Evolutionary conservation across 2,113 vertebrate species (phyloP).

Genomic region (Gymnocephalus cernua): DNA sequence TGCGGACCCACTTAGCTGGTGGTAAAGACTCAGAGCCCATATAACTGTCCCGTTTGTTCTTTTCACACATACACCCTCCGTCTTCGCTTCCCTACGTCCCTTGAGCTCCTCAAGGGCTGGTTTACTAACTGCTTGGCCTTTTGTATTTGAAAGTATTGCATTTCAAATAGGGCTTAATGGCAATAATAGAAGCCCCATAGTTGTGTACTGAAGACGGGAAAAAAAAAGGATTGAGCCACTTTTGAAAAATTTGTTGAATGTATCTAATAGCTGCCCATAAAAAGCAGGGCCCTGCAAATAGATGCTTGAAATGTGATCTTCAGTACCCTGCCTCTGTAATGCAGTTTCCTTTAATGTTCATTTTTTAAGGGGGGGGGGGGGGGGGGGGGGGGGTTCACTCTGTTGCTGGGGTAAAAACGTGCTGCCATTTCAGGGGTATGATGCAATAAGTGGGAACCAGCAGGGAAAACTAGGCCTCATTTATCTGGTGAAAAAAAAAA

Average conservation of each 20-base stretch:
- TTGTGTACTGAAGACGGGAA: slow-evolving; percentile 13
- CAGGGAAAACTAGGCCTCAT: slow-evolving; percentile 6
- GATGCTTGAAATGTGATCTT: slow-evolving; percentile 76
- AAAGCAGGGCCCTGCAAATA: slow-evolving; percentile 64
- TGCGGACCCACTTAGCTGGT: slow-evolving; percentile 65
- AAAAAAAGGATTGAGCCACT: slow-evolving; percentile 42
- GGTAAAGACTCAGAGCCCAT: slow-evolving; percentile 73
- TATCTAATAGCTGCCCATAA: slow-evolving; percentile 70
- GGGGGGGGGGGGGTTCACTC: slow-evolving; percentile 32
- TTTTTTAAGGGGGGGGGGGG: slow-evolving; percentile 24
- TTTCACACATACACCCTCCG: slow-evolving; percentile 64
- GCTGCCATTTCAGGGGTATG: slow-evolving; percentile 44
- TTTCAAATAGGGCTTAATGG: slow-evolving; percentile 63
- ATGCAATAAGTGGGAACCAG: slow-evolving; percentile 33
- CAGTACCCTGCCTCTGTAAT: slow-evolving; percentile 64
- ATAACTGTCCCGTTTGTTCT: slow-evolving; percentile 74
- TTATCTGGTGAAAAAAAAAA: background rate
- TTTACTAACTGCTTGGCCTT: slow-evolving; percentile 51
- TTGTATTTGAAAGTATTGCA: slow-evolving; percentile 62
- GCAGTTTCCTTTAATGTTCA: slow-evolving; percentile 69
- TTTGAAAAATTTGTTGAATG: slow-evolving; percentile 76
- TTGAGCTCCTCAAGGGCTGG: slow-evolving; percentile 25
- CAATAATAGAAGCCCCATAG: slow-evolving; percentile 50
- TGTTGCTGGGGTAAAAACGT: slow-evolving; percentile 31
- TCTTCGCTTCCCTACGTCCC: slow-evolving; percentile 23